phyloP scores from a whole-genome alignment of 2,888 invertebrate genomes.

The Timandra comae region DNA sequence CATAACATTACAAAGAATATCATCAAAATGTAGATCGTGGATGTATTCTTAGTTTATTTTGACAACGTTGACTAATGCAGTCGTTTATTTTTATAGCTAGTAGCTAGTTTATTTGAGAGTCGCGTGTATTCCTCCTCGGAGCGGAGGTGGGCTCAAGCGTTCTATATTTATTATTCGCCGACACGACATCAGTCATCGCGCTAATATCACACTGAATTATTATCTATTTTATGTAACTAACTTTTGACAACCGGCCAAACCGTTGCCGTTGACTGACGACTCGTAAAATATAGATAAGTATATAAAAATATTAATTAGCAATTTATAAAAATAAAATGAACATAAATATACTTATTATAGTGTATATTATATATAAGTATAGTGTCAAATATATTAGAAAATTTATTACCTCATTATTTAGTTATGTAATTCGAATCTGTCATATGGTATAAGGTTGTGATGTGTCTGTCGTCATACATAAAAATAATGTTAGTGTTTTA shows the following conservation, averaged over 20 bases:
- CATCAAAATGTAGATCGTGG: constrained; percentile 30
- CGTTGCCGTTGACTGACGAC: constrained; percentile 34
- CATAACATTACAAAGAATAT: no score
- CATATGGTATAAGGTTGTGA: no score
- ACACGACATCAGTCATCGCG: constrained; percentile 68
- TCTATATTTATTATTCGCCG: constrained; percentile 66
- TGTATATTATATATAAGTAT: no score
- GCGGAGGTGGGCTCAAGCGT: constrained; percentile 52
- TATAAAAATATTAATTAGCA: no score
- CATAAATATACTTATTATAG: no score
- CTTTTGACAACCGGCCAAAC: constrained; percentile 58
- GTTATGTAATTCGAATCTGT: no score
- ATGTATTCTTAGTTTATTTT: constrained; percentile 66
- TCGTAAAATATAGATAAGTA: no score
- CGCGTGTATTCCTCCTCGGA: constrained; percentile 54
- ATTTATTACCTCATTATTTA: no score
- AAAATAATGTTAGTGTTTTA: constrained; percentile 14
- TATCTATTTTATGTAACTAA: constrained; percentile 59
- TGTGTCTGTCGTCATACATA: constrained; percentile 4
- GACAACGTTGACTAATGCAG: constrained; percentile 71
- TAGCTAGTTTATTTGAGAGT: constrained; percentile 65
- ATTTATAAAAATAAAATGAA: no score
- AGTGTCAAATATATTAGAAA: no score
- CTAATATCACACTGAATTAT: constrained; percentile 61
- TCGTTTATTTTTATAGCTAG: constrained; percentile 72